These are phyloP conservation scores for Microctonus hyperodae DNA, from an alignment of 2,888 invertebrate genomes.

Conservation along the genomic window DNA sequence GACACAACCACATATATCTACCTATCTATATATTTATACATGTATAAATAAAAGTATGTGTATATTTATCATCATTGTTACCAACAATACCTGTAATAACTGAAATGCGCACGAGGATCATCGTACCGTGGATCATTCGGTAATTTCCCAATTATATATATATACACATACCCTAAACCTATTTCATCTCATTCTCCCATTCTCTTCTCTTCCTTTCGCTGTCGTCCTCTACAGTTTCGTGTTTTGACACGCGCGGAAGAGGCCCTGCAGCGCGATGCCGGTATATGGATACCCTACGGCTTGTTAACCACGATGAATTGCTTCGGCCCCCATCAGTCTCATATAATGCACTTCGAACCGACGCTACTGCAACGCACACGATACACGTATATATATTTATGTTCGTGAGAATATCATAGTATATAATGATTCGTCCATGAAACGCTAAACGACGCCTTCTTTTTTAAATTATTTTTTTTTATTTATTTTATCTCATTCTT, in stretches of 20 bases:
- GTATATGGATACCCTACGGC: constrained; percentile 55
- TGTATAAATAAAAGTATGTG: not conserved
- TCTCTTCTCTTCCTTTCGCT: constrained; percentile 11
- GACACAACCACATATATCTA: no score
- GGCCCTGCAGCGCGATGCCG: constrained; percentile 42
- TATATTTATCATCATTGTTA: constrained; percentile 45
- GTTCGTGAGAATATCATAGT: constrained; percentile 58
- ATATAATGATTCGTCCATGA: constrained; percentile 52
- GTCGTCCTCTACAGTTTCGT: constrained; percentile 44
- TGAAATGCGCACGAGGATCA: constrained; percentile 46
- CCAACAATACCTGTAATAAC: constrained; percentile 40
- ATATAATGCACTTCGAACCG: constrained; percentile 27
- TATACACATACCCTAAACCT: constrained; percentile 11
- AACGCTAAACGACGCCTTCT: constrained; percentile 46
- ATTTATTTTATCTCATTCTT: not conserved
- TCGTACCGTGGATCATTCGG: constrained; percentile 54
- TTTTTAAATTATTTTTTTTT: no score
- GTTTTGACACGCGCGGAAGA: constrained; percentile 61
- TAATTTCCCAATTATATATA: constrained; percentile 52
- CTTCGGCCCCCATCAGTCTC: constrained; percentile 16
- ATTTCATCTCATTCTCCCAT: constrained; percentile 1
- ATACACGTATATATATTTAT: constrained; percentile 10
- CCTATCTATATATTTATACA: no score
- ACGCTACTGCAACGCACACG: constrained; percentile 10
- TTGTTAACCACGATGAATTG: constrained; percentile 56